Base-by-base conservation (phyloP, 2,888 invertebrate genomes). In the Heliconius aoede region DNA sequence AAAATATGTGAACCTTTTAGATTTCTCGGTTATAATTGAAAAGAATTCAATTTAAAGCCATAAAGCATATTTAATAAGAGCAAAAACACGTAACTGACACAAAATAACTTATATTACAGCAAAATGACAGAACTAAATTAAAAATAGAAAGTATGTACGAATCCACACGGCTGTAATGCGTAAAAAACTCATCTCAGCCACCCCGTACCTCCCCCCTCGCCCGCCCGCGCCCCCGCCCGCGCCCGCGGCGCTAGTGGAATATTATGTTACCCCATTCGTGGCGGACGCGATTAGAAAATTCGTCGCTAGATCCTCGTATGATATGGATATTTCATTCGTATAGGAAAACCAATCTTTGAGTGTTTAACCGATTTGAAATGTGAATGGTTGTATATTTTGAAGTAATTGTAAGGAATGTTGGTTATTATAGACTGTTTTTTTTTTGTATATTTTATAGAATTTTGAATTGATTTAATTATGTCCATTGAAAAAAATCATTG, bases 271-370 rank as follows among this genome's bases (percentile, higher is more conserved):
- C 91, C 91, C 89, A 89, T 86, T 90, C 91, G 89, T 86, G 86
- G 89, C 89, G 91, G 92, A 93, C 93, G 88, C 94, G 94, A 94
- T 94, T 94, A 94, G 92, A 94, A 93, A 93, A 91, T 92, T 92
- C 92, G 90, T 91, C 89, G 90, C 87, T 86, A 86, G 84, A 76
- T 79, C 72, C 71, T 71, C 28, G 40, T 75, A 71, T 71, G 75
- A 75, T 75, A 75, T 75, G 75, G 72, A 72, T 76, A 76, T 76
- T 76, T 60, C 40, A 55, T 67, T 72, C n/a, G 60, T 40, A 71
- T 65, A 36, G 61, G 26, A 72, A 71, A 71, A 28, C 18, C 32
- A 69, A 58, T 67, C 67, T 55, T 26, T 67, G 30, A 51, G 51
- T 55, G 68, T 69, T 69, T 69, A 51, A 69, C 68, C 68, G 68